Evolutionary conservation across 2,797 vertebrate genomes (phyloP).

Genomic region (Coluber constrictor): DNA sequence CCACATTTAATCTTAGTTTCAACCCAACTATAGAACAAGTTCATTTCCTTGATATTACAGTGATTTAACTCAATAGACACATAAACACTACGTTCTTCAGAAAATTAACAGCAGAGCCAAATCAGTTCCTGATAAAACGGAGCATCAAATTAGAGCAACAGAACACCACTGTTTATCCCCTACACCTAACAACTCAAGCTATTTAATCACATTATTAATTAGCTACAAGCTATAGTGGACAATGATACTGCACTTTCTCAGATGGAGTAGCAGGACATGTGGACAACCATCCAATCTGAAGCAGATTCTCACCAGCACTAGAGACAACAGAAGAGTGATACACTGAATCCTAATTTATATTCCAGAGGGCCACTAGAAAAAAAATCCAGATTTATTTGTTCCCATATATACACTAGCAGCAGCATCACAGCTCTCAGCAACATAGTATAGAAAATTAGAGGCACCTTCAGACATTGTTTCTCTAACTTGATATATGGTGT

Average conservation of each 20-base stretch:
- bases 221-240: background rate
- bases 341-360: background rate
- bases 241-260: background rate
- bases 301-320: background rate
- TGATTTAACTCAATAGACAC: background rate
- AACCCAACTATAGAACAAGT: background rate
- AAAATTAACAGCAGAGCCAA: background rate
- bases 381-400: background rate
- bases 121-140: background rate
- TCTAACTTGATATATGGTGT: background rate
- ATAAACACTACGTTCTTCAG: background rate
- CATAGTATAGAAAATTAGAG: background rate
- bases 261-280: background rate
- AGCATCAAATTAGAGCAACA: background rate
- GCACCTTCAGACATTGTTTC: background rate
- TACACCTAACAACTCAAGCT: background rate
- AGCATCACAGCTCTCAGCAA: background rate
- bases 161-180: background rate
- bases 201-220: background rate
- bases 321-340: background rate
- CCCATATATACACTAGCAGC: background rate
- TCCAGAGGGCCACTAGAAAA: background rate
- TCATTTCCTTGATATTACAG: background rate
- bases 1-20: background rate
- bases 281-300: background rate